Evolutionary conservation across 2,113 vertebrate species (phyloP), one percentile per base, ranked within the genome.

Genomic region (Willisornis vidua): DNA sequence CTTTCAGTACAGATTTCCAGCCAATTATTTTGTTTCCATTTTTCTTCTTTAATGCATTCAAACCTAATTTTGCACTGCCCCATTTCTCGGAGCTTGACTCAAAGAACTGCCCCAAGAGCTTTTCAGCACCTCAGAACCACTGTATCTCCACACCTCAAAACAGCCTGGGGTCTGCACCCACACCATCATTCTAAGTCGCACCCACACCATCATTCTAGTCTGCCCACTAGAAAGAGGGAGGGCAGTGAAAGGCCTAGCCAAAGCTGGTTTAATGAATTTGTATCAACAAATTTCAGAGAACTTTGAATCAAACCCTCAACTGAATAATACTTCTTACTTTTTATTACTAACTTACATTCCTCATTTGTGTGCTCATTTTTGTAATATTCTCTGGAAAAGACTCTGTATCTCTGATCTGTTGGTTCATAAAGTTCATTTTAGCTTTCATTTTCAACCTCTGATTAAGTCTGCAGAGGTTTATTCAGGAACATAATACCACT

Each of bases 301-400:
- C 23, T 65, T 72, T 18, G 11, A 74, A 71, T 68, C 59, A 90
- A 90, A 61, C 11, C 3, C 20, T 81, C 57, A 65, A 20, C 6
- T 65, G 67, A 87, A 91, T 93, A 86, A 62, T 41, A 90, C 71
- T 93, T 93, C 63, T 90, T 33, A 57, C 86, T 74, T 71, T 93
- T 96, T 87, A 68, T 93, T 86, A 89, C 65, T 49, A 67, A 68
- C 26, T 89, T 84, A 52, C 73, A 74, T 92, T 87, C 45, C 89
- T 94, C 48, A 22, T 86, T 77, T 4, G 12, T 85, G 57, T 43
- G 52, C 6, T 93, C 70, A 78, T 49, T 78, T 94, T 93, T 90
- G 35, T 68, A 37, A 72, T 85, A 75, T 49, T 81, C 41, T 78
- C 61, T 89, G 83, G 61, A 48, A 78, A 59, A 65, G 19, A 17